Percentiles rank a stretch among this genome's conserved stretches.
phyloP scores from a whole-genome alignment of 2,113 vertebrate genomes.

The Eretmochelys imbricata region DNA sequence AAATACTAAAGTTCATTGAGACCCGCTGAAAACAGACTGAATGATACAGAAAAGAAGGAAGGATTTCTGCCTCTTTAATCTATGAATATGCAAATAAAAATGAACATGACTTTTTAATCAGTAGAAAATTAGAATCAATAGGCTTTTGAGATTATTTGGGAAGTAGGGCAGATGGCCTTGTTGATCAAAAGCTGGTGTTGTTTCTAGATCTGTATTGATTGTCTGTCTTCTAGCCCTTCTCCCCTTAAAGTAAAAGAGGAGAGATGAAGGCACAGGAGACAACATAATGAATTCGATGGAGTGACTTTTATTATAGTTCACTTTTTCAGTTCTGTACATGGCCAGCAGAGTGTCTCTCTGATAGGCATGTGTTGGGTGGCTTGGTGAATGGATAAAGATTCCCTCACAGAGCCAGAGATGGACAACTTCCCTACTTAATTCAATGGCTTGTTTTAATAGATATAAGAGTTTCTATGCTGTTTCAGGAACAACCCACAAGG shows the following conservation, averaged over 20 bases:
- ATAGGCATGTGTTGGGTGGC: not conserved
- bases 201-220: slow-evolving; percentile 18
- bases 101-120: slow-evolving; percentile 4
- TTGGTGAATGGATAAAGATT: not conserved
- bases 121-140: slow-evolving; percentile 11
- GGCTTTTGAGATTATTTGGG: not conserved
- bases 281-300: not conserved
- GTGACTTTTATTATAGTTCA: not conserved
- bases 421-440: not conserved
- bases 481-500: not conserved
- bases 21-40: not conserved
- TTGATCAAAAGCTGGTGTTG: not conserved
- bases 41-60: not conserved
- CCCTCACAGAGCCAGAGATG: not conserved
- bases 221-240: slow-evolving; percentile 19
- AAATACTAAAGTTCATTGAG: not conserved
- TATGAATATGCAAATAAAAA: not conserved
- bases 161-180: not conserved
- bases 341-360: not conserved
- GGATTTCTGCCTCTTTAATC: not conserved
- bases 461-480: not conserved
- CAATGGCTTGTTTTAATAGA: not conserved
- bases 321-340: not conserved
- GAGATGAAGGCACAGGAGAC: not conserved
- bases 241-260: slow-evolving; percentile 23